Conservation (phyloP, 2,113 vertebrate genomes). For the Elgaria multicarinata region DNA sequence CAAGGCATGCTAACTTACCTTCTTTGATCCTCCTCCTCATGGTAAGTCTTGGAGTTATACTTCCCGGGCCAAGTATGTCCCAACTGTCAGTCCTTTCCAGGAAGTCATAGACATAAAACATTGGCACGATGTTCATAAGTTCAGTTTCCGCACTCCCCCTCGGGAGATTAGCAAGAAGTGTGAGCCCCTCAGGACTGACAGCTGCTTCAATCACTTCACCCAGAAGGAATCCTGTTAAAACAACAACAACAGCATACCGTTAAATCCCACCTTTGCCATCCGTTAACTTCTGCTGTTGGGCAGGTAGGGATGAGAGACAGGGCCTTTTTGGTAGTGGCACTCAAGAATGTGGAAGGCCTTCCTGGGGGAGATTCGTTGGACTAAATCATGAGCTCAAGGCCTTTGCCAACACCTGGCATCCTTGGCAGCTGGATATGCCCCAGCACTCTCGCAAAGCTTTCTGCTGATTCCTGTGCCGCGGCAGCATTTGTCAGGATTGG, state of each 20-base stretch:
- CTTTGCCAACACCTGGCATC: neutral
- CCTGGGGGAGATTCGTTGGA: neutral
- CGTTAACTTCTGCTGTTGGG: neutral
- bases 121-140: conserved; percentile 75
- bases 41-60: conserved; percentile 52
- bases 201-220: conserved; percentile 80
- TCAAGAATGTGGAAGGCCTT: neutral
- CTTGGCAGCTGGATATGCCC: too few relatives aligned
- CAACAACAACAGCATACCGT: neutral
- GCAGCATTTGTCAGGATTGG: too few relatives aligned
- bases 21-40: conserved; percentile 83
- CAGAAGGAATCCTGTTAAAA: conserved; percentile 82
- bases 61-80: conserved; percentile 74
- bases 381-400: neutral
- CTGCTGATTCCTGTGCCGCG: too few relatives aligned
- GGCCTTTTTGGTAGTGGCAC: neutral
- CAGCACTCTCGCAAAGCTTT: too few relatives aligned
- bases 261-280: neutral
- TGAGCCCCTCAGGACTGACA: conserved; percentile 76
- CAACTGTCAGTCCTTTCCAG: conserved; percentile 82
- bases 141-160: conserved; percentile 84
- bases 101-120: conserved; percentile 86
- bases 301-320: neutral
- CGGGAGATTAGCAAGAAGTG: conserved; percentile 78
- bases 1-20: conserved; percentile 73